A percentile compares a stretch with the other conserved stretches of the same genome.
Evolutionary conservation across 2,797 vertebrate genomes (phyloP).

Genomic region (Telmatherina bonti): DNA sequence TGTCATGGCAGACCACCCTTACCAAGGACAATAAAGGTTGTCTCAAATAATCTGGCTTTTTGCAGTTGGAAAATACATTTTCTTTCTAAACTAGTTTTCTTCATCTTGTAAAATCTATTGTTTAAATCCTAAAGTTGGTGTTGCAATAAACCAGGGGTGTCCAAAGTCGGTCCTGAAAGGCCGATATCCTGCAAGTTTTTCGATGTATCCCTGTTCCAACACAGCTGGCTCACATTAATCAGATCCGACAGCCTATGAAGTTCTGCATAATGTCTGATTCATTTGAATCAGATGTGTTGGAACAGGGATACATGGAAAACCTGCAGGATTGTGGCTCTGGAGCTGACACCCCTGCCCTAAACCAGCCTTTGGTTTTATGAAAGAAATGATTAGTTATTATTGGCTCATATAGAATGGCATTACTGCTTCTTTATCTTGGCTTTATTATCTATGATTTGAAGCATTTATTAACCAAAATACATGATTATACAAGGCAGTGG

Average conservation of each 20-base stretch:
- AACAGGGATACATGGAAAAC: no score
- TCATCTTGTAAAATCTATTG: background rate
- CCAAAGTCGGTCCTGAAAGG: no score
- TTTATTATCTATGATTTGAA: background rate
- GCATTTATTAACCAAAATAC: background rate
- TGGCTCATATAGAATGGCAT: background rate
- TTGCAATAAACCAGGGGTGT: no score
- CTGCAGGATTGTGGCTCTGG: no score
- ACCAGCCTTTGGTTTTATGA: no score
- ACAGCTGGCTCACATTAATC: no score
- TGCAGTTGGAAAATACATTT: background rate
- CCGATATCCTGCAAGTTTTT: no score
- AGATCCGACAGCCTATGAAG: no score
- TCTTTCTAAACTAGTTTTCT: background rate
- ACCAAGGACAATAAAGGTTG: background rate
- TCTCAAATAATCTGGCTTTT: background rate
- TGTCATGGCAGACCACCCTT: background rate
- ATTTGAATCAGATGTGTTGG: no score
- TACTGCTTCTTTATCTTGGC: background rate
- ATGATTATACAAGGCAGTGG: background rate
- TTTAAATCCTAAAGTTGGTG: background rate
- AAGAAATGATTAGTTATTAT: background rate
- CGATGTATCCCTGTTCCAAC: no score
- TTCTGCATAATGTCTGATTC: no score
- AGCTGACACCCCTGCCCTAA: no score